Conservation (phyloP, 2,113 vertebrate species). For the Coptodon rendalli region DNA sequence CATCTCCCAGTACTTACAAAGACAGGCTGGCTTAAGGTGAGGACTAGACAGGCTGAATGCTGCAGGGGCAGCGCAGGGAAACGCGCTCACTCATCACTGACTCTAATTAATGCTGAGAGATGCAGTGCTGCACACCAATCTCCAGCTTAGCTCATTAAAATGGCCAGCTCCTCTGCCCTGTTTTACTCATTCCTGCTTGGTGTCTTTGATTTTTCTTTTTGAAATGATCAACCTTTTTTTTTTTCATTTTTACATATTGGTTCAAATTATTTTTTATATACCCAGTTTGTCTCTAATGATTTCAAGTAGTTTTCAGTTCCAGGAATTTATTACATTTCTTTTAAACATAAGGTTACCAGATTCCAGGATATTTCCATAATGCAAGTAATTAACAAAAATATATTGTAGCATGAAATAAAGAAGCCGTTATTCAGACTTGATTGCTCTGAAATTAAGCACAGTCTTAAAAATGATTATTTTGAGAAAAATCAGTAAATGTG, state of each 20-base stretch:
- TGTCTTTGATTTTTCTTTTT: background rate
- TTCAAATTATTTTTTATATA: background rate
- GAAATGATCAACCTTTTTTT: background rate
- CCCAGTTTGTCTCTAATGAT: background rate
- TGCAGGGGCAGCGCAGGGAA: background rate
- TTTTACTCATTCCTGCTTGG: background rate
- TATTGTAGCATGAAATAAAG: background rate
- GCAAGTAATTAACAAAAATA: background rate
- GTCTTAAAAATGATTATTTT: background rate
- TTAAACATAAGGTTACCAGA: background rate
- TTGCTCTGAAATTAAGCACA: background rate
- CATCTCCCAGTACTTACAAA: background rate
- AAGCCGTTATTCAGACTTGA: background rate
- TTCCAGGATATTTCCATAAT: background rate
- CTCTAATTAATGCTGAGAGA: conserved; percentile 15
- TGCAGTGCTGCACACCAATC: background rate
- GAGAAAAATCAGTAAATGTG: background rate
- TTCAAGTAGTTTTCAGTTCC: background rate
- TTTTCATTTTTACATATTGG: background rate
- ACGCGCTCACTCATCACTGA: background rate
- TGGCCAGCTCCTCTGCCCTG: background rate
- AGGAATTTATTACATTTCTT: background rate
- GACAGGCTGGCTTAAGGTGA: background rate
- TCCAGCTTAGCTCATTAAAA: background rate
- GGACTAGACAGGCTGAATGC: background rate